Base-by-base conservation (phyloP, 2,888 invertebrate species). In the Ceratothoa steindachneri region DNA sequence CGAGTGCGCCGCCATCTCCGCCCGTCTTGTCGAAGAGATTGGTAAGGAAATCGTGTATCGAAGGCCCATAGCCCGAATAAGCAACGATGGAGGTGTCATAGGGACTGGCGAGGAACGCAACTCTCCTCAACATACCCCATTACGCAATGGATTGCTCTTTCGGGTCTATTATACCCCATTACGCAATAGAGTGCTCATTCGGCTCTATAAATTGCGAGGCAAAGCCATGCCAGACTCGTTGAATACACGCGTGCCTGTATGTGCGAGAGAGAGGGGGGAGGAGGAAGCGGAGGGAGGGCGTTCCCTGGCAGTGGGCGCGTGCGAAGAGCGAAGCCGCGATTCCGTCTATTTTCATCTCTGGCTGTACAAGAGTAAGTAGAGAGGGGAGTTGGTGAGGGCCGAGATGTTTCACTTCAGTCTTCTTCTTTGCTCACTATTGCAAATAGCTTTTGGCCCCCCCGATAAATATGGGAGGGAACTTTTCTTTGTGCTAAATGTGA, bases 321-420 rank as follows among this genome's bases (percentile, higher is more conserved):
- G 22, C 1, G 27, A 60, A 24, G 22, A 7, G 24, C 12, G 22
- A 24, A 24, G 60, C 19, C 27, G 60, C 27, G 27, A 60, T n/a
- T 24, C n/a, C n/a, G n/a, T n/a, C 60, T 60, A 60, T 60, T 60
- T 60, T 60, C 22, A 60, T 24, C 60, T n/a, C 24, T 24, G 60
- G 60, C 60, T 60, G 60, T 24, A 24, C 19, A 60, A 15, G 60
- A 60, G 60, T 60, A 60, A 60, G 60, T 60, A 24, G 24, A 24
- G 19, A n/a, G n/a, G 12, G 60, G 12, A 24, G 27, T n/a, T n/a
- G 22, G 27, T n/a, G 27, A 7, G 2, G 19, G 60, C 27, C 24
- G 19, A 24, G 60, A 24, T 51, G 24, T 60, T 60, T 22, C 22
- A n/a, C 12, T 60, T 60, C 60, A 60, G 60, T 60, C 60, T 60